Evolutionary conservation across 1,140 invertebrate species (phyloP), one percentile per base, ranked within the genome.

Genomic region (Euborellia annulipes): DNA sequence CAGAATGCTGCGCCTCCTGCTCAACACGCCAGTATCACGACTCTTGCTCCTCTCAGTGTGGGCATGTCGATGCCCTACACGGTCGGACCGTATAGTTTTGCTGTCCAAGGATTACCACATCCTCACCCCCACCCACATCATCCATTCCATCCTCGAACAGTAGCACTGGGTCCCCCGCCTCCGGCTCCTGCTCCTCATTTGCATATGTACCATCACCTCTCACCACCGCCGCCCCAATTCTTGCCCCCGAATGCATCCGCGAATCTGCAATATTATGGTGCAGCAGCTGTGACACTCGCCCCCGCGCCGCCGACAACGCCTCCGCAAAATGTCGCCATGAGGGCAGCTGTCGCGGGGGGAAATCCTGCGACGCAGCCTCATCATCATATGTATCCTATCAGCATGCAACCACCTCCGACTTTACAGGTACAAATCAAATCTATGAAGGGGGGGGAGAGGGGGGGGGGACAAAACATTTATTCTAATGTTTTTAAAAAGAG

Each of bases 31-130:
- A 60, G 69, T 17, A 60, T 66, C 40, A 68, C 65, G 0, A 68
- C 65, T n/a, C 14, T 67, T 19, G 66, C 67, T 3, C 67, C 67
- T 9, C 32, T 68, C 41, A 65, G 67, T 58, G 54, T 45, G 41
- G 44, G 21, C 16, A 19, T 77, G 41, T 65, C 69, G 23, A 63
- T 75, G 54, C 73, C 73, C 9, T 78, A 78, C 50, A 66, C 71
- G 0, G 63, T 71, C 3, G 63, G 65, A 16, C 69, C 70, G 13
- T 74, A 73, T 52, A 70, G 68, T 51, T 72, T 71, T 46, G 49
- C 57, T 19, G 57, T 68, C 20, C 69, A 47, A 36, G 46, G 46
- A 6, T 20, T 47, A 8, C 63, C 65, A 2, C 52, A 50, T 48
- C 64, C 65, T 40, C 66, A 66, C 46, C 60, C 64, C 34, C 65